Evolutionary conservation across 2,888 invertebrate species (phyloP), one percentile per base, ranked within the genome.

Genomic region (Tipula vernalis): DNA sequence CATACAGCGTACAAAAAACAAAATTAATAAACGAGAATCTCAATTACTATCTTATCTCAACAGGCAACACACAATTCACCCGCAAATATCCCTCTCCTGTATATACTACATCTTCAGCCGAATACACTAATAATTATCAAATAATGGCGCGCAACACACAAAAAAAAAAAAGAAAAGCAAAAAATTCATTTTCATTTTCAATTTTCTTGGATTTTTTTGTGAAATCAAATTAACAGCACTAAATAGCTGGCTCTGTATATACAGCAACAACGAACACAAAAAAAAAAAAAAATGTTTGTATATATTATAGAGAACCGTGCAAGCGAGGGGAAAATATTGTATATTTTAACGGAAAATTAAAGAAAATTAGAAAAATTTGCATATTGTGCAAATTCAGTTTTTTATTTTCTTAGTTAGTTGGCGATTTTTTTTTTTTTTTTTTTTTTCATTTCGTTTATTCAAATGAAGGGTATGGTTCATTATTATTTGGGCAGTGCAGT

Each of bases 31-130:
- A 71, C 71, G 71, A 71, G 71, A 71, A 71, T 71, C 71, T 18
- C 71, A 71, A 71, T 71, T 71, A 71, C 71, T 71, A 71, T 71
- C 71, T 71, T 71, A 71, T 71, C 71, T 71, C 71, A 71, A 71
- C 71, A 71, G 71, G 71, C 71, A 71, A 71, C 28, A 28, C 18
- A 28, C 6, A 71, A 28, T 28, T 28, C 71, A 71, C 71, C 71
- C 71, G 28, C 71, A 51, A n/a, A 44, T 12, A 44, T 12, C 39
- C 39, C 39, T 5, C 44, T n/a, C 51, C 28, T 28, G 1, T 28
- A 28, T 28, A 28, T 28, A 28, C 28, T 28, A 28, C 28, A 28
- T 28, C 28, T 28, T 28, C 28, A 28, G n/a, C n/a, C 51, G n/a
- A 10, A 47, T n/a, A 71, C 71, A 57, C 51, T 57, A 71, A 71